phyloP scores from a whole-genome alignment of 92 coral and sea anemone genomes.

The Montipora capitata region DNA sequence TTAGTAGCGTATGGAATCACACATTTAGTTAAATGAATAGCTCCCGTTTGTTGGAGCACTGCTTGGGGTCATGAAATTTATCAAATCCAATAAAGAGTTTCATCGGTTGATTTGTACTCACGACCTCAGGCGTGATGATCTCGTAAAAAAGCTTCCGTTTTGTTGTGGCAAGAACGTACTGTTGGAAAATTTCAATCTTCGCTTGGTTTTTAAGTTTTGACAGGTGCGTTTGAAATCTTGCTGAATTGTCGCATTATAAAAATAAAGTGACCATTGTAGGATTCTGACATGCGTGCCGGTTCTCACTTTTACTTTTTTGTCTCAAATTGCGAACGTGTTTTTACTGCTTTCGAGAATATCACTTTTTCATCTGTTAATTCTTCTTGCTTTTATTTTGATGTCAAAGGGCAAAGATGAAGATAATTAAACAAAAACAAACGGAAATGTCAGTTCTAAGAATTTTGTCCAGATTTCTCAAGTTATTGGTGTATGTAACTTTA shows the following conservation, averaged over 20 bases:
- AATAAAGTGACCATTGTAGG: background rate
- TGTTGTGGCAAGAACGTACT: background rate
- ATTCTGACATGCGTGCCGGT: background rate
- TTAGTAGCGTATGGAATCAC: background rate
- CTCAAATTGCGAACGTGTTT: no score
- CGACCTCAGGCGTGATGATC: constrained; percentile 22
- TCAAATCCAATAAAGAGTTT: constrained; percentile 24
- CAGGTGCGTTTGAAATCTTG: background rate
- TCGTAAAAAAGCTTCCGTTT: background rate
- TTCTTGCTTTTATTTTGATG: background rate
- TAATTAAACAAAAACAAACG: background rate
- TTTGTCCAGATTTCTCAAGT: background rate
- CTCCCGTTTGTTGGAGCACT: background rate
- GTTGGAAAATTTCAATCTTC: constrained; percentile 13
- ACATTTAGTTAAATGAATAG: background rate
- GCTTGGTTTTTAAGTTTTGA: background rate
- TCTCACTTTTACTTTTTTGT: background rate
- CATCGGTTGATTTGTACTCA: background rate
- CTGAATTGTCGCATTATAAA: background rate
- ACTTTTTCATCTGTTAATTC: no score
- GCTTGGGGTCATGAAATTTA: background rate
- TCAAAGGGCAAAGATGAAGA: background rate
- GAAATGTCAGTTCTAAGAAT: background rate
- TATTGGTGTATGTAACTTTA: no score
- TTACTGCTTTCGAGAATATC: background rate